phyloP scores from a whole-genome alignment of 2,888 invertebrate species.

The Platycnemis pennipes region DNA sequence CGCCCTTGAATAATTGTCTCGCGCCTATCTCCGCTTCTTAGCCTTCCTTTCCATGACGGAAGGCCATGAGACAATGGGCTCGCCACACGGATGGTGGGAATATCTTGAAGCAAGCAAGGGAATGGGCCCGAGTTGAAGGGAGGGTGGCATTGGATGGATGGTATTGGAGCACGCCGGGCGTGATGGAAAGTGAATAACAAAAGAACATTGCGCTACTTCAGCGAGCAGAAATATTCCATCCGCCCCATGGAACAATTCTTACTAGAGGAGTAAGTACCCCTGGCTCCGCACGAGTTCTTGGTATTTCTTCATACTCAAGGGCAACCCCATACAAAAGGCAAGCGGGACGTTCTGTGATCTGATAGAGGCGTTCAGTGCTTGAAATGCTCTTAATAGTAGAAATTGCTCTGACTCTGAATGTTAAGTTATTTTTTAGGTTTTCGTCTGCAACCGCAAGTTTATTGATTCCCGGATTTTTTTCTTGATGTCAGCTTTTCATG shows the following conservation, averaged over 20 bases:
- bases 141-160: conserved; percentile 70
- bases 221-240: neutral
- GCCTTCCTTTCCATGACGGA: conserved; percentile 70
- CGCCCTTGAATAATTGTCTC: conserved; percentile 42
- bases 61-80: conserved; percentile 46
- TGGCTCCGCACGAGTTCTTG: neutral
- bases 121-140: conserved; percentile 72
- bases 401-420: too few species aligned
- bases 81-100: neutral
- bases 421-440: too few species aligned
- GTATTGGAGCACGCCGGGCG: neutral
- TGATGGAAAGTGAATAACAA: conserved; percentile 20
- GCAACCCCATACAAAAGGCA: neutral
- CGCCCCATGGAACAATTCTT: neutral
- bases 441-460: too few species aligned
- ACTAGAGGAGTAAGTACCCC: neutral
- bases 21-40: conserved; percentile 69
- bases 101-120: conserved; percentile 74
- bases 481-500: too few species aligned
- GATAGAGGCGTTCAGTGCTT: too few species aligned
- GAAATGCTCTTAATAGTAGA: too few species aligned
- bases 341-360: neutral
- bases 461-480: too few species aligned
- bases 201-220: neutral
- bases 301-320: neutral